Conservation (phyloP, 2,888 invertebrate genomes). For the Scaptomyza reducta region DNA sequence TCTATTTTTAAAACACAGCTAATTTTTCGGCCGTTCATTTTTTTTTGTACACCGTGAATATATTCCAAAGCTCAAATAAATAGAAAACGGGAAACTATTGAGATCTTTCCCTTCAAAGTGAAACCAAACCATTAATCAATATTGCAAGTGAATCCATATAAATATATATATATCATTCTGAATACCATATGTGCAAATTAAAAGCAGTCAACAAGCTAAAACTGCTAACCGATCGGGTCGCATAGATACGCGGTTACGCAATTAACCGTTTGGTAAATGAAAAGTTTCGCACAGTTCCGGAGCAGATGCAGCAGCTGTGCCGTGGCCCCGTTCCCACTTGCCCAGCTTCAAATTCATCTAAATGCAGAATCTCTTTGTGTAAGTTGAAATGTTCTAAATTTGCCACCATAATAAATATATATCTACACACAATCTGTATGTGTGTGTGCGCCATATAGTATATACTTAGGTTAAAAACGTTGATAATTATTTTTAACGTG, state of each 20-base stretch:
- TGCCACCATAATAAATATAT: constrained; percentile 22
- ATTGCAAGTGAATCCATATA: constrained; percentile 3
- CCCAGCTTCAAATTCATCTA: constrained; percentile 74
- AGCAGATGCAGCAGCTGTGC: constrained; percentile 57
- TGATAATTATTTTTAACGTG: constrained; percentile 79
- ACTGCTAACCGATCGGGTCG: constrained; percentile 12
- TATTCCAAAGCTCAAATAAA: constrained; percentile 64
- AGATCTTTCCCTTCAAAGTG: constrained; percentile 5
- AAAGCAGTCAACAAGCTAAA: constrained; percentile 22
- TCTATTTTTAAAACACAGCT: constrained; percentile 83
- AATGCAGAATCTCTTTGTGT: constrained; percentile 74
- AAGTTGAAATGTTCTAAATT: constrained; percentile 50
- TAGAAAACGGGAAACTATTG: constrained; percentile 15
- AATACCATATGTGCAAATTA: constrained; percentile 15
- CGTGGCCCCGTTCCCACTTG: constrained; percentile 64
- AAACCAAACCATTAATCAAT: not conserved
- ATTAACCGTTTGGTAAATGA: constrained; percentile 61
- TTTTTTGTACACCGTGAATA: constrained; percentile 59
- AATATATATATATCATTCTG: not conserved
- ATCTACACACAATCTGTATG: not conserved
- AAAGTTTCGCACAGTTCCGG: constrained; percentile 50
- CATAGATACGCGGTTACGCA: constrained; percentile 61
- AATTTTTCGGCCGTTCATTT: constrained; percentile 66
- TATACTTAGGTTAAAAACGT: constrained; percentile 61
- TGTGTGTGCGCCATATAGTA: constrained; percentile 5